Base-by-base conservation (phyloP, 35 echinoderm and acorn worm genomes). In the Ophioderma brevispina region DNA sequence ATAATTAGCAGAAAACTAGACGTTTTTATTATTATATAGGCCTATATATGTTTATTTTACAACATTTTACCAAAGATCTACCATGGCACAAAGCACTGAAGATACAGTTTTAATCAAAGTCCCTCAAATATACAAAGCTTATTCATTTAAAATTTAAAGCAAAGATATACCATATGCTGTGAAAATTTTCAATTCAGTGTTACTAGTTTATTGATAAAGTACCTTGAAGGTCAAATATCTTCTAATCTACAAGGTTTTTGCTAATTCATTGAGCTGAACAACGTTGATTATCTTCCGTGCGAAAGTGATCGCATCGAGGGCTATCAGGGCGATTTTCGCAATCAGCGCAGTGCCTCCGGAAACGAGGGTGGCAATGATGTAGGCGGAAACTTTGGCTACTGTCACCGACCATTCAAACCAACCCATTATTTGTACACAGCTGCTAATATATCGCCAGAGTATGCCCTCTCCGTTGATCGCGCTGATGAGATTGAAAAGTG, bases 391-490 rank as follows among this genome's bases (percentile, higher is more conserved):
- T 78, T 84, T 91, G 35, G 64, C 89, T 34, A 64, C 55, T 23
- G 89, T 84, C 28, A 43, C 63, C 13, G 36, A 1, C 89, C 89
- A 91, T 76, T 91, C 89, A 37, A 77, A 91, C 81, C 89, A 91
- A 0, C 23, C 38, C 89, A 91, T 91, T n/a, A 77, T 28, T 32
- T 56, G 75, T 59, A 80, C 84, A 4, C 84, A 38, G 40, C 56
- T 84, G 32, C 75, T 77, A 30, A 91, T 84, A 78, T 84, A 84
- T 1, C 21, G 77, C 89, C 80, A 84, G 1, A 91, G 39, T 10
- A 91, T 91, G 25, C 81, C 81, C 0, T 80, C 89, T 13, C 55
- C n/a, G 39, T 84, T 77, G 64, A 4, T 84, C 41, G 76, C 89
- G 15, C 77, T 84, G 1, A 91, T 77, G 23, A 91, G 81, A 30